These are phyloP conservation scores for Aphis gossypii DNA, from an alignment of 1,140 invertebrate genomes.

Conservation along the genomic window DNA sequence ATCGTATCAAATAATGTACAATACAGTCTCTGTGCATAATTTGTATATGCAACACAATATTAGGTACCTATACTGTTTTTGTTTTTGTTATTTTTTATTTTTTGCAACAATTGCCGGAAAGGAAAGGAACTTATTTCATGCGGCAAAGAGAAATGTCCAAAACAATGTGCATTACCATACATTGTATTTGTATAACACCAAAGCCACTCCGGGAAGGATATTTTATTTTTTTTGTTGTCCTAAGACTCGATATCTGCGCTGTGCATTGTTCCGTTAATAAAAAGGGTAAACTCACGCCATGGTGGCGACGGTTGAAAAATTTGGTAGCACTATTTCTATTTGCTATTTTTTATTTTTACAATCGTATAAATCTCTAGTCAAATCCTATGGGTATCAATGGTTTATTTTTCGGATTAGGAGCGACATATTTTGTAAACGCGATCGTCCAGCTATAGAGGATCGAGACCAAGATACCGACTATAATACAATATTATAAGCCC, in stretches of 20 bases:
- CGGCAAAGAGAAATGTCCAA: background rate
- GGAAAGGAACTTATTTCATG: conserved; percentile 29
- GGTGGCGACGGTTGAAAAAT: background rate
- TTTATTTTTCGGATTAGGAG: background rate
- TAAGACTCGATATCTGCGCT: background rate
- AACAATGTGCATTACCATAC: conserved; percentile 32
- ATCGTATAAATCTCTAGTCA: conserved; percentile 28
- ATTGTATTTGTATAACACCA: conserved; percentile 35
- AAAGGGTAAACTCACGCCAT: background rate
- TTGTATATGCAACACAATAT: background rate
- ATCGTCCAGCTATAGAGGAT: background rate
- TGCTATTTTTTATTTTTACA: background rate
- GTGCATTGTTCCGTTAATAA: conserved; percentile 31
- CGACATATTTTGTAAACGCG: background rate
- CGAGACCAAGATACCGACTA: background rate
- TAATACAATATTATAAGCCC: background rate
- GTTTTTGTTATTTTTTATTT: background rate
- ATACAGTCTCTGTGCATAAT: background rate
- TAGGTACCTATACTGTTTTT: background rate
- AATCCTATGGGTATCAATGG: background rate
- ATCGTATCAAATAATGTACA: background rate
- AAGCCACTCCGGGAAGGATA: conserved; percentile 15
- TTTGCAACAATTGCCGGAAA: background rate
- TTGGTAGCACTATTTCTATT: background rate
- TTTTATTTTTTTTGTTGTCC: background rate